Evolutionary conservation across 1,140 invertebrate species (phyloP).

Genomic region (Epicauta chinensis): DNA sequence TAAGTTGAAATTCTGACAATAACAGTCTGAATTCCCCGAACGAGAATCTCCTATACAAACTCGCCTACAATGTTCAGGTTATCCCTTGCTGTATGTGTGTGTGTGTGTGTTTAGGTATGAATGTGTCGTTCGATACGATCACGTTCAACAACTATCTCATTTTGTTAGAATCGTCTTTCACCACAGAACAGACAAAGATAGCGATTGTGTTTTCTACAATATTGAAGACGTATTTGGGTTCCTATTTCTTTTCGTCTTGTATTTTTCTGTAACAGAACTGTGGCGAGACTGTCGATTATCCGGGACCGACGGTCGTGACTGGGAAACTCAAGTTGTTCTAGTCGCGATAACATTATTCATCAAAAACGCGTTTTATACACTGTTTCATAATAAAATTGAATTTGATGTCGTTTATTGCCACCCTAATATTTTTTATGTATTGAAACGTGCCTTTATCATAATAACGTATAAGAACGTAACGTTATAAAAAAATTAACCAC

Average conservation of each 20-base stretch:
- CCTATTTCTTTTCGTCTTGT: constrained; percentile 16
- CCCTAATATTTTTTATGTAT: constrained; percentile 20
- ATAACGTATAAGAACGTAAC: too few species aligned
- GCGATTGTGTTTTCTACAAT: too few species aligned
- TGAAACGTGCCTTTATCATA: too few species aligned
- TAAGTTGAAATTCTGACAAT: constrained; percentile 39
- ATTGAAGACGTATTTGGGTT: too few species aligned
- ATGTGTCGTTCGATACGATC: too few species aligned
- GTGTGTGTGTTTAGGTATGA: neutral
- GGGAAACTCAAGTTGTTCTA: constrained; percentile 27
- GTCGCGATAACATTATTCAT: constrained; percentile 40
- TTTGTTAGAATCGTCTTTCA: too few species aligned
- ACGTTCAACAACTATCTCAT: too few species aligned
- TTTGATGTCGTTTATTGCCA: constrained; percentile 34
- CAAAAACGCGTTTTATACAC: constrained; percentile 42
- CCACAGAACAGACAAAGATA: too few species aligned
- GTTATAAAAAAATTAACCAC: too few species aligned
- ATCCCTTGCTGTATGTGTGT: constrained; percentile 17
- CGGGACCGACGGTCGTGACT: constrained; percentile 39
- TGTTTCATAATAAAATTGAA: constrained; percentile 41
- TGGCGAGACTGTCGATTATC: constrained; percentile 38
- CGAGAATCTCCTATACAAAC: constrained; percentile 38
- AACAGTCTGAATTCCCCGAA: constrained; percentile 39
- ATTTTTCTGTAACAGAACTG: constrained; percentile 29
- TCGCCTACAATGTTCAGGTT: constrained; percentile 35